phyloP scores from a whole-genome alignment of 2,113 vertebrate species.

The Aegotheles bennettii region DNA sequence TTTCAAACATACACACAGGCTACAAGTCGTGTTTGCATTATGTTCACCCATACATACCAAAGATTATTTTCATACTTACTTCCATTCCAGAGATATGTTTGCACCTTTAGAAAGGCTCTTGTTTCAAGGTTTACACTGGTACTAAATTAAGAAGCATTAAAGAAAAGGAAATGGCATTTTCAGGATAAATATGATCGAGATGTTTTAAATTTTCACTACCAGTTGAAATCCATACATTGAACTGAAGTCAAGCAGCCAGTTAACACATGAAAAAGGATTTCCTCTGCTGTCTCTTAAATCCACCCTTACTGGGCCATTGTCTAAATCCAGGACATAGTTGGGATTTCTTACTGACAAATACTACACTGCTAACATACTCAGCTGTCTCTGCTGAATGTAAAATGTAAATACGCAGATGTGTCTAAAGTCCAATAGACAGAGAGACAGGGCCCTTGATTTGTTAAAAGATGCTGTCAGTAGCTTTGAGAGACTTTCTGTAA shows the following conservation, averaged over 20 bases:
- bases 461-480: background rate
- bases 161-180: background rate
- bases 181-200: accelerated
- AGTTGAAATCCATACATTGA: background rate
- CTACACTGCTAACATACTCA: background rate
- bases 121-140: background rate
- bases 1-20: background rate
- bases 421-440: background rate
- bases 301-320: background rate
- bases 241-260: background rate
- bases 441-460: background rate
- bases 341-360: background rate
- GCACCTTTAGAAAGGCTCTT: background rate
- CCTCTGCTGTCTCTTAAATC: background rate
- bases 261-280: background rate
- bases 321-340: background rate
- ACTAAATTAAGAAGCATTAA: background rate
- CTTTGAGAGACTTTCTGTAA: background rate
- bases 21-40: background rate
- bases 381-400: background rate
- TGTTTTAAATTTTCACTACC: background rate
- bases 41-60: background rate
- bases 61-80: background rate
- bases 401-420: background rate
- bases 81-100: background rate